phyloP scores from a whole-genome alignment of 2,797 vertebrate species.

The Typhlichthys subterraneus region DNA sequence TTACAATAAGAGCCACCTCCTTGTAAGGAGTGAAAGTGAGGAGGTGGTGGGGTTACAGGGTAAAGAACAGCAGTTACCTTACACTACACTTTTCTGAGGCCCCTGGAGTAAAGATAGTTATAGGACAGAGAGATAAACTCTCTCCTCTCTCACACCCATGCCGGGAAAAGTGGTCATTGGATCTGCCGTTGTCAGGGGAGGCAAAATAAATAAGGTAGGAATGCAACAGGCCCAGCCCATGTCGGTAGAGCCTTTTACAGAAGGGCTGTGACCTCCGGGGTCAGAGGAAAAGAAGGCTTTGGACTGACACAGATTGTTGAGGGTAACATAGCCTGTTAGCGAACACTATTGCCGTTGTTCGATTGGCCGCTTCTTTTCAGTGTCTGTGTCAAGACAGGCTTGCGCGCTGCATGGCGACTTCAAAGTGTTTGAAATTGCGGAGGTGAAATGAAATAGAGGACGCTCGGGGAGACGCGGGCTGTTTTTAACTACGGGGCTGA shows the following conservation, averaged over 20 bases:
- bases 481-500: constrained; percentile 45
- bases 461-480: background rate
- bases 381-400: constrained; percentile 40
- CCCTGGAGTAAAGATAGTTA: too few relatives aligned
- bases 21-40: constrained; percentile 49
- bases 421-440: constrained; percentile 28
- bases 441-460: constrained; percentile 23
- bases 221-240: constrained; percentile 30
- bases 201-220: constrained; percentile 63
- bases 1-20: constrained; percentile 59
- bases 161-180: constrained; percentile 43
- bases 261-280: constrained; percentile 49
- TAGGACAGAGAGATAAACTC: background rate
- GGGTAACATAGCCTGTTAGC: constrained; percentile 52
- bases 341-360: constrained; percentile 46
- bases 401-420: constrained; percentile 18
- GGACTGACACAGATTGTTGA: constrained; percentile 56
- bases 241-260: constrained; percentile 40
- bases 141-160: constrained; percentile 19
- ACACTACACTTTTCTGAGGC: constrained; percentile 32
- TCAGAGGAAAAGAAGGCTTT: constrained; percentile 27
- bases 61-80: constrained; percentile 8
- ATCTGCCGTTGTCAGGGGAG: constrained; percentile 64
- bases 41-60: constrained; percentile 29
- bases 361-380: constrained; percentile 23